Evolutionary conservation across 1,140 invertebrate genomes (phyloP).

Genomic region (Mylabris phalerata): DNA sequence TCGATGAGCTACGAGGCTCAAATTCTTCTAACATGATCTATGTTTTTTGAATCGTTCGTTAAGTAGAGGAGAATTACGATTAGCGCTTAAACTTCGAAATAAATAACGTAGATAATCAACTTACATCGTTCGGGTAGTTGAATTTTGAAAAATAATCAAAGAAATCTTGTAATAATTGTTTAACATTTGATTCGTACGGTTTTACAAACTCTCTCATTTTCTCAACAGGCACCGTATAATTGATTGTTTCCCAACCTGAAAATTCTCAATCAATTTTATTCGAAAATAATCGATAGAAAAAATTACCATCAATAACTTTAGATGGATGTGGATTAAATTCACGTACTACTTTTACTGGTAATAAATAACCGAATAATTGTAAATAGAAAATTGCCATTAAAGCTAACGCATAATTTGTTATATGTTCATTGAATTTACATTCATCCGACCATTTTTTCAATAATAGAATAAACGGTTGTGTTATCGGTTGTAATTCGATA

Average conservation of each 20-base stretch:
- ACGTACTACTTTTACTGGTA: constrained; percentile 28
- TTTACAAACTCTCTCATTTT: constrained; percentile 22
- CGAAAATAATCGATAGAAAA: constrained; percentile 7
- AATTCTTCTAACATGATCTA: too few relatives aligned
- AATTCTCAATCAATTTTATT: constrained; percentile 11
- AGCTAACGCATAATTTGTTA: constrained; percentile 44
- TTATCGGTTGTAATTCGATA: constrained; percentile 36
- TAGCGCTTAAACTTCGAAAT: too few relatives aligned
- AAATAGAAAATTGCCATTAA: constrained; percentile 45
- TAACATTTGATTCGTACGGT: constrained; percentile 17
- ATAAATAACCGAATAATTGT: constrained; percentile 33
- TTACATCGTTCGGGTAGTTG: constrained; percentile 31
- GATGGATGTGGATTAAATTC: constrained; percentile 21
- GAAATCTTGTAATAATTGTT: constrained; percentile 31
- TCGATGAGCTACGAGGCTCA: too few relatives aligned
- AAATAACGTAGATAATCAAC: constrained; percentile 5
- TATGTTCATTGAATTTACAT: constrained; percentile 33
- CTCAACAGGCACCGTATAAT: constrained; percentile 20
- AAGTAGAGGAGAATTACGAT: too few relatives aligned
- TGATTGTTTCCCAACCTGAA: constrained; percentile 37
- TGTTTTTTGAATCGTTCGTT: too few relatives aligned
- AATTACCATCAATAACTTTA: constrained; percentile 28
- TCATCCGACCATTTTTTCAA: constrained; percentile 49
- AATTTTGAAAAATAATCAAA: constrained; percentile 36
- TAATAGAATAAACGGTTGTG: constrained; percentile 39